Conservation (phyloP, 1,140 invertebrate genomes). For the Ips typographus region DNA sequence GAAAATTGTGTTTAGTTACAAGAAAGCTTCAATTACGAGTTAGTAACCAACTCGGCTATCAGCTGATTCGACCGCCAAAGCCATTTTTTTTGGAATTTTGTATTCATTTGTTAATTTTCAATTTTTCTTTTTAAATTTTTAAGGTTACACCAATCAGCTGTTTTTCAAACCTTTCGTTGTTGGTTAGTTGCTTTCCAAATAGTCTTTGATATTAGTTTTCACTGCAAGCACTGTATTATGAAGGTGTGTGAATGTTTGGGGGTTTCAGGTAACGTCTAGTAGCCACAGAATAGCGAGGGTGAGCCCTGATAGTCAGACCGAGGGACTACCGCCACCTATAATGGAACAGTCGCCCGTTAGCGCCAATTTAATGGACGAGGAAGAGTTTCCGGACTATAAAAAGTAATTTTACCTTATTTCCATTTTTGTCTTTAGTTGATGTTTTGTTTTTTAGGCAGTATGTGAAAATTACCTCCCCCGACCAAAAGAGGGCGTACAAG, state of each 20-base stretch:
- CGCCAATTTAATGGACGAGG: slow-evolving; percentile 24
- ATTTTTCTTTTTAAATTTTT: too few species aligned
- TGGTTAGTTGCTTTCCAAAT: too few species aligned
- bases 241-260: background rate
- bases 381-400: slow-evolving; percentile 57
- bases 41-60: too few species aligned
- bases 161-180: too few species aligned
- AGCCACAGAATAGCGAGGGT: slow-evolving; percentile 42
- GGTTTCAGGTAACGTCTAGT: slow-evolving; percentile 36
- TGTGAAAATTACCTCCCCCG: slow-evolving; percentile 69
- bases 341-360: slow-evolving; percentile 27
- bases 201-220: background rate
- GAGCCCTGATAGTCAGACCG: slow-evolving; percentile 51
- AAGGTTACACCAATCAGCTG: too few species aligned
- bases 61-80: too few species aligned
- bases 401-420: slow-evolving; percentile 52
- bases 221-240: background rate
- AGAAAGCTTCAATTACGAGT: too few species aligned
- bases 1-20: too few species aligned
- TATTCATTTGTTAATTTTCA: too few species aligned
- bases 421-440: slow-evolving; percentile 1
- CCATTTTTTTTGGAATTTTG: too few species aligned
- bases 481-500: slow-evolving; percentile 83
- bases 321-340: slow-evolving; percentile 36
- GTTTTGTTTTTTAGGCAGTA: slow-evolving; percentile 67